Evolutionary conservation across 2,797 vertebrate species (phyloP).

Genomic region (Taeniopygia guttata): DNA sequence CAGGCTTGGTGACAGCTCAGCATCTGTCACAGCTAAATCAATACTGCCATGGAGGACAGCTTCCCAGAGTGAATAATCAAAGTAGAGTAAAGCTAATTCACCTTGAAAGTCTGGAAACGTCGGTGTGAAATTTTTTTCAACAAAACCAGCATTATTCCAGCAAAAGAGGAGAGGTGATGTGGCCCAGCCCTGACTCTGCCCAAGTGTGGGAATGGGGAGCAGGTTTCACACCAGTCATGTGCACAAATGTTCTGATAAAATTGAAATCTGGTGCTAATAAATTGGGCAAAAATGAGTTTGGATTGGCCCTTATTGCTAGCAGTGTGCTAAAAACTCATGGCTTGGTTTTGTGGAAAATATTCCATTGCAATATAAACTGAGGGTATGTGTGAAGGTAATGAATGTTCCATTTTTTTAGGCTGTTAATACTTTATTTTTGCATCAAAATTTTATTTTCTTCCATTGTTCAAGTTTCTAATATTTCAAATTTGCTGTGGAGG

Average conservation of each 20-base stretch:
- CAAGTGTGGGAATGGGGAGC: background rate
- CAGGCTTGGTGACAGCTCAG: slow-evolving; percentile 19
- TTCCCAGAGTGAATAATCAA: background rate
- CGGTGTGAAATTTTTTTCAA: background rate
- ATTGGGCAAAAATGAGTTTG: background rate
- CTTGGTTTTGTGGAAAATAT: background rate
- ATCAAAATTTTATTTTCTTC: background rate
- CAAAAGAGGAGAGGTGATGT: background rate
- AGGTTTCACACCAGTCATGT: background rate
- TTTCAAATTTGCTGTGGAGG: background rate
- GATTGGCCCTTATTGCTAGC: too few species aligned
- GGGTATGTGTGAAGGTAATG: background rate
- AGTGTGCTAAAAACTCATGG: background rate
- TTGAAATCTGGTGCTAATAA: background rate
- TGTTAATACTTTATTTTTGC: background rate
- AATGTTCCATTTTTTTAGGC: background rate
- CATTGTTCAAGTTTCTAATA: background rate
- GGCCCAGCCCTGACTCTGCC: background rate
- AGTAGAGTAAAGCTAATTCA: background rate
- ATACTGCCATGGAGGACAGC: background rate
- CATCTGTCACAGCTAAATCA: slow-evolving; percentile 35
- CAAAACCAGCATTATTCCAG: background rate
- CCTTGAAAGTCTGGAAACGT: background rate
- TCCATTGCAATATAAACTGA: background rate
- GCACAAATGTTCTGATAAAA: background rate